Conservation (phyloP, 2,797 vertebrate species). For the Yasuhikotakia modesta region DNA sequence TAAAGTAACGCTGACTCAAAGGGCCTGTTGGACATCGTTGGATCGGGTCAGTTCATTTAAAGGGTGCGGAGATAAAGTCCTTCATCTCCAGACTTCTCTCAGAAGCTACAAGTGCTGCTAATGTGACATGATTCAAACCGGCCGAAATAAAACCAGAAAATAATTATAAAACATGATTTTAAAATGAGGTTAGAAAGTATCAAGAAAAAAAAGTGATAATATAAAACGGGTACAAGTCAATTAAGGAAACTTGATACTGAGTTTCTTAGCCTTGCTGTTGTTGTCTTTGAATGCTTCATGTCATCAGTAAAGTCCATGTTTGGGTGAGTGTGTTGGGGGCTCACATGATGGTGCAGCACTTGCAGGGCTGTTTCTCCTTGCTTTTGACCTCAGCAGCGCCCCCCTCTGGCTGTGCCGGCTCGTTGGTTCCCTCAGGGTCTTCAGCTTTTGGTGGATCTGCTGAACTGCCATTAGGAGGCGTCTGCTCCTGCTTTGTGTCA, state of each 20-base stretch:
- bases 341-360: constrained; percentile 87
- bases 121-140: constrained; percentile 39
- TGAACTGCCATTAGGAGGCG: constrained; percentile 75
- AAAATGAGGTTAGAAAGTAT: constrained; percentile 40
- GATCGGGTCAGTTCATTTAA: constrained; percentile 50
- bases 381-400: constrained; percentile 74
- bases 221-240: constrained; percentile 56
- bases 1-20: constrained; percentile 37
- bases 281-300: constrained; percentile 45
- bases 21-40: constrained; percentile 30
- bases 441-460: constrained; percentile 66
- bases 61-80: constrained; percentile 43
- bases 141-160: constrained; percentile 37
- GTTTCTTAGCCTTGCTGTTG: constrained; percentile 55
- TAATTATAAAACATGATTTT: constrained; percentile 20
- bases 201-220: constrained; percentile 31
- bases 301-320: constrained; percentile 42
- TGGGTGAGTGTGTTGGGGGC: constrained; percentile 24
- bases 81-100: constrained; percentile 21
- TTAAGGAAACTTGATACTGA: constrained; percentile 60
- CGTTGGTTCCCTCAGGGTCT: constrained; percentile 55
- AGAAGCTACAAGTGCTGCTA: constrained; percentile 8
- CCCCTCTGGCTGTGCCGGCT: constrained; percentile 63
- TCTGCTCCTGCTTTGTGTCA: constrained; percentile 55
- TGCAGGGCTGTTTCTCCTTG: constrained; percentile 85